Evolutionary conservation across 2,888 invertebrate genomes (phyloP), one percentile per base, ranked within the genome.

Genomic region (Diadegma fenestrale): DNA sequence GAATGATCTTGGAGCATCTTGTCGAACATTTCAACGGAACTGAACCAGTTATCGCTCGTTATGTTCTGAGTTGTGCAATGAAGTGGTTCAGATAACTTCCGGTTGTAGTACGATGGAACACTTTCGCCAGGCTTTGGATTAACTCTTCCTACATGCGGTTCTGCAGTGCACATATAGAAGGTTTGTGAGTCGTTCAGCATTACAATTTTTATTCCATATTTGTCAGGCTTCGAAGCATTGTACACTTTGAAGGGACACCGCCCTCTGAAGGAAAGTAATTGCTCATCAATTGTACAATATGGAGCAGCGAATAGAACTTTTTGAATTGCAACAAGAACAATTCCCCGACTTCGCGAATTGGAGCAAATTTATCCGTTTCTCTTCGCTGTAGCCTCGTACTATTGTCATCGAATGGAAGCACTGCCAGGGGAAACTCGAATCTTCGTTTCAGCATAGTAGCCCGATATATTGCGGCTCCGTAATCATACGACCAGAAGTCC

Each of bases 201-300:
- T 2, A 37, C 22, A 41, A 41, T 73, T 87, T 89, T 90, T 7
- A 91, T 22, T 1, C 90, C 90, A 64, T 89, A 90, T 80, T 87
- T 89, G 37, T 86, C 87, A 1, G 90, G 88, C 72, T 91, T 91
- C 17, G 78, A 81, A 1, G 85, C 87, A 12, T 90, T 87, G 64
- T 91, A 66, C 6, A 76, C 86, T 17, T 12, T 68, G 26, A 41
- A n/a, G 71, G 37, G n/a, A 14, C 43, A 54, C 10, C 22, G 30
- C 71, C 89, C 90, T n/a, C 87, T 69, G 80, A 90, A 92, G 19
- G 79, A 51, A 19, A 90, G 77, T 22, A 90, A 69, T 68, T 89
- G 88, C 76, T 91, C 88, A 58, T 90, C 90, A 14, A 91, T 87
- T 6, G 88, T 90, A 2, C 85, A 71, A 76, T 87, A 87, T 37